Evolutionary conservation across 2,888 invertebrate genomes (phyloP), one percentile per base, ranked within the genome.

Genomic region (Leucophenga maculata): DNA sequence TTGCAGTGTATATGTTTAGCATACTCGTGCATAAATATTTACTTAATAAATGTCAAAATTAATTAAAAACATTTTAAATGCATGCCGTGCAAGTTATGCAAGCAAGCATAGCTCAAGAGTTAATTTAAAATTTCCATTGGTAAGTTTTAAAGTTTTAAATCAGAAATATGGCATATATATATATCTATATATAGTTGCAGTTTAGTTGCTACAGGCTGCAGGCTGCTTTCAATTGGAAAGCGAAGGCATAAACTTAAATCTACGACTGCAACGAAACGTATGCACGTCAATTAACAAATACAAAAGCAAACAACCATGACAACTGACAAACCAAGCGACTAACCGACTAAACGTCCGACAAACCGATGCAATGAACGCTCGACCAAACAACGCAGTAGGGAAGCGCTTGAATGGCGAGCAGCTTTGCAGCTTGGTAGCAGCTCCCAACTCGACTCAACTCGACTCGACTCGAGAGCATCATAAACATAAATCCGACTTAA

Each of bases 401-500:
- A 39, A 39, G 39, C 11, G 39, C 39, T 18, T 54, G 18, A 54
- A 54, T 54, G 54, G 50, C 50, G 18, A 50, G 50, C 39, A 39
- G 39, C 39, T 39, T 39, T 3, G 11, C 39, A 39, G 11, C 50
- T 50, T 50, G 16, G 39, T 39, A 39, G 39, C 39, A 39, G 11
- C 39, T 39, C 48, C 16, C 18, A 6, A 60, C 60, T 60, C 16
- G 16, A 60, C 60, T 60, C 16, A 16, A 52, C 52, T 54, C 3
- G 54, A 54, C 54, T 54, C 54, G 22, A 31, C 26, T 57, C 60
- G 39, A 57, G 68, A 68, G 64, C 68, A 72, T 59, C 75, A 80
- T 83, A 82, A 82, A 80, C 80, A 80, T 80, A 80, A 80, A 80
- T 80, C 83, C 83, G 74, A 77, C 83, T 80, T 80, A 79, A 84